Conservation (phyloP, 2,888 invertebrate genomes). For the Neoitamus cyanurus region DNA sequence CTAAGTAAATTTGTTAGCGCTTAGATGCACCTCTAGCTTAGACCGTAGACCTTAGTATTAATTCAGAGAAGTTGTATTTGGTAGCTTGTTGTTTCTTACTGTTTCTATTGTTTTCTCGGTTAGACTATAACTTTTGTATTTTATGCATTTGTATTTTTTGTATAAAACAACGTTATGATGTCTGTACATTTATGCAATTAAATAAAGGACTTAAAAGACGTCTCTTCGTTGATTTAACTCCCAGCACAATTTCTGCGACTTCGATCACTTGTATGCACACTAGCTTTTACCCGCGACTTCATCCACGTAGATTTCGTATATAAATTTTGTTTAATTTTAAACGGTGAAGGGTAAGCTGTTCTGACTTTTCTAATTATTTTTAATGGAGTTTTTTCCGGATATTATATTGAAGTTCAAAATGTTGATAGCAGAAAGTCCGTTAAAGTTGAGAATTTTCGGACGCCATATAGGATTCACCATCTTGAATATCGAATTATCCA, state of each 20-base stretch:
- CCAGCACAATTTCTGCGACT: not conserved
- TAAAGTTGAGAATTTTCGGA: too few species aligned
- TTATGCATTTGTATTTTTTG: slow-evolving; percentile 35
- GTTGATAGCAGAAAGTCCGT: too few species aligned
- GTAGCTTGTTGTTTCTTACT: not conserved
- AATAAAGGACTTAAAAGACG: not conserved
- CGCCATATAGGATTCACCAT: too few species aligned
- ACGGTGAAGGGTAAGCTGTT: too few species aligned
- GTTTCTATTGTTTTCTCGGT: not conserved
- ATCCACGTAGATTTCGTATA: too few species aligned
- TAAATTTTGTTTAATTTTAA: too few species aligned
- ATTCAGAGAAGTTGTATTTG: not conserved
- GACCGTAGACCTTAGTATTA: not conserved
- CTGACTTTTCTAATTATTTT: too few species aligned
- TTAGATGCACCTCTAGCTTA: slow-evolving; percentile 14
- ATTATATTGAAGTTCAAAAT: too few species aligned
- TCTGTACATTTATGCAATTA: not conserved
- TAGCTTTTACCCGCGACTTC: too few species aligned
- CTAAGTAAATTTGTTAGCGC: slow-evolving; percentile 5
- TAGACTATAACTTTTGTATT: not conserved
- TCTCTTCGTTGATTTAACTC: not conserved
- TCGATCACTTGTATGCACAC: too few species aligned
- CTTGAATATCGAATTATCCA: too few species aligned
- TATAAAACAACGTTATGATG: slow-evolving; percentile 16
- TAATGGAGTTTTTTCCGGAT: too few species aligned